These are phyloP conservation scores for Charina bottae DNA, from an alignment of 2,113 vertebrate genomes.

Conservation along the genomic window DNA sequence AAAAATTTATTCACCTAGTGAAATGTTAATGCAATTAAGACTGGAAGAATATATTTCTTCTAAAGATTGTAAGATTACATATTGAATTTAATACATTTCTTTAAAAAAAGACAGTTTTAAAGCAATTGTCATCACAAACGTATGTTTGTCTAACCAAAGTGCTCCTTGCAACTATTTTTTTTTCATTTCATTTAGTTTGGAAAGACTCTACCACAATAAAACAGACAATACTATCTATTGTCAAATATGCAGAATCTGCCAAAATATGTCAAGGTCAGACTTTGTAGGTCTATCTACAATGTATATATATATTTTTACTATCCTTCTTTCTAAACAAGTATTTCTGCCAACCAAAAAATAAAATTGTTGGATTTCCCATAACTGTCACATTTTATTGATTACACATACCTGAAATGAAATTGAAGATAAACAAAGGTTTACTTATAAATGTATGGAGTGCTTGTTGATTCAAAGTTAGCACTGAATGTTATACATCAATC, in stretches of 20 bases:
- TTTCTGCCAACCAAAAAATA: background rate
- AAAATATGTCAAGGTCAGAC: background rate
- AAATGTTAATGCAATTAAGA: background rate
- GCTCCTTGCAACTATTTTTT: background rate
- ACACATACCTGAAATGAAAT: background rate
- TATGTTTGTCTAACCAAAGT: background rate
- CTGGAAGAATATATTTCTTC: background rate
- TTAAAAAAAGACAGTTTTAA: background rate
- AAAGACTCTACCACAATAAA: background rate
- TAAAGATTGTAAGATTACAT: background rate
- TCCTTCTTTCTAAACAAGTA: slow-evolving; percentile 6
- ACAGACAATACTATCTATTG: background rate
- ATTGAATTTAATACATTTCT: background rate
- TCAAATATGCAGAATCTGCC: background rate
- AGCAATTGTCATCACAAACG: background rate
- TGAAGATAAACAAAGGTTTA: background rate
- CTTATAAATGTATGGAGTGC: too few relatives aligned
- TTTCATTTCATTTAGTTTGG: slow-evolving; percentile 10
- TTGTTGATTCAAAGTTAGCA: background rate
- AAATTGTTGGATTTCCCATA: background rate
- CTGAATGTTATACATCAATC: background rate
- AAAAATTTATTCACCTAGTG: too few relatives aligned
- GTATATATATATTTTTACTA: background rate
- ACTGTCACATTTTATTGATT: background rate
- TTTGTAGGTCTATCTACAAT: background rate